These are phyloP conservation scores for Leptinotarsa rubiginosa DNA, from an alignment of 2,888 invertebrate species.

Conservation along the genomic window DNA sequence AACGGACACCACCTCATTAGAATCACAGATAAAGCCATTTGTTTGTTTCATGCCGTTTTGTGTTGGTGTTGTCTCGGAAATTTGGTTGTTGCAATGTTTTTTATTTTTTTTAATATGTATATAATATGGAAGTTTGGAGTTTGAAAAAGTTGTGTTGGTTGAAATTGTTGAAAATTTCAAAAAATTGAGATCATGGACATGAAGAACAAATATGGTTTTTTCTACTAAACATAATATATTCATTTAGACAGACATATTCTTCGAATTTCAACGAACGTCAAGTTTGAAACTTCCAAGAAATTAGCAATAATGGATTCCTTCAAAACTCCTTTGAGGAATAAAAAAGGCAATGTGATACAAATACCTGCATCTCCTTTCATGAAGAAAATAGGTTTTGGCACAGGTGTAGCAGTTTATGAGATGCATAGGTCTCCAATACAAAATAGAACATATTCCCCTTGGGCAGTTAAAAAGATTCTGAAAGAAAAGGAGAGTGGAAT, in stretches of 20 bases:
- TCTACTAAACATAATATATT: background rate
- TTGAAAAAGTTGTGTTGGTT: no score
- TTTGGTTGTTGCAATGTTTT: no score
- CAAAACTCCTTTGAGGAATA: slow-evolving; percentile 66
- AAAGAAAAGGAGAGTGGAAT: slow-evolving; percentile 59
- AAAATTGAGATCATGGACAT: background rate
- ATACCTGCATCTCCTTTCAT: slow-evolving; percentile 82
- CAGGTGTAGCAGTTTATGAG: slow-evolving; percentile 83
- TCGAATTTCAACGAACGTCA: background rate
- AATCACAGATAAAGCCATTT: no score
- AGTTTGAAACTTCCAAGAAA: no score
- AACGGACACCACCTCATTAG: no score
- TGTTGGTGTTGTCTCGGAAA: no score
- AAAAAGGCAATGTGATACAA: slow-evolving; percentile 45
- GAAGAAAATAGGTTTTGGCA: slow-evolving; percentile 80
- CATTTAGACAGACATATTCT: background rate
- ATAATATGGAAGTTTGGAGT: no score
- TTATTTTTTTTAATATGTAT: no score
- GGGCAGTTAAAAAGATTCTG: slow-evolving; percentile 84
- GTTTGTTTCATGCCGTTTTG: no score
- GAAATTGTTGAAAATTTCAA: background rate
- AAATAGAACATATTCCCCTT: slow-evolving; percentile 80
- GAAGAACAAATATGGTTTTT: no score
- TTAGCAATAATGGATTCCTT: slow-evolving; percentile 62
- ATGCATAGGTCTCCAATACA: slow-evolving; percentile 78